A percentile compares a stretch with the other conserved stretches of the same genome.
phyloP scores from a whole-genome alignment of 2,888 invertebrate genomes.

The Theodoxus fluviatilis region DNA sequence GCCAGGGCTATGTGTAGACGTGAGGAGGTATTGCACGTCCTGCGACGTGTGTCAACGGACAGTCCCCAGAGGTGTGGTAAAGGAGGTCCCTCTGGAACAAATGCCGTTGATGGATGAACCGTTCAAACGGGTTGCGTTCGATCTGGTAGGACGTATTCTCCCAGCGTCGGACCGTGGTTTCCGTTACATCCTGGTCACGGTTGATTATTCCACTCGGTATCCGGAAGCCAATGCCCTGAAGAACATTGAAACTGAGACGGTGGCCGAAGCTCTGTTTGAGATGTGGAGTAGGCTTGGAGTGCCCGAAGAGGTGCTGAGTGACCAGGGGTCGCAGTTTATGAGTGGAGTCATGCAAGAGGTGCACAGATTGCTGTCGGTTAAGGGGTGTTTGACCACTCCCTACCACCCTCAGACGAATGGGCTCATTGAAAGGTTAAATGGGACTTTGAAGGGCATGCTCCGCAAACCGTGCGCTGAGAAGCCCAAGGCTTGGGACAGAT shows the following conservation, averaged over 20 bases:
- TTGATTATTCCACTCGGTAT: conserved; percentile 39
- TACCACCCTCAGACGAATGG: conserved; percentile 23
- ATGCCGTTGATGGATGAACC: conserved; percentile 8
- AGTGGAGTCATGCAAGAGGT: conserved; percentile 21
- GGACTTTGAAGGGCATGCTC: conserved; percentile 32
- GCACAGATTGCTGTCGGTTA: background rate
- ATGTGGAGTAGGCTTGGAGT: conserved; percentile 34
- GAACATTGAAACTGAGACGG: conserved; percentile 33
- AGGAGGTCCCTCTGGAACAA: background rate
- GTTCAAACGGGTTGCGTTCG: conserved; percentile 10
- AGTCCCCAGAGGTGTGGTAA: background rate
- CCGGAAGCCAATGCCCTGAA: conserved; percentile 36
- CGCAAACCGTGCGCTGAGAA: conserved; percentile 30
- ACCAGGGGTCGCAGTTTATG: conserved; percentile 12
- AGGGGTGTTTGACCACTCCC: background rate
- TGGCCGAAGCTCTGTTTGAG: conserved; percentile 25
- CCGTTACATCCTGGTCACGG: conserved; percentile 4
- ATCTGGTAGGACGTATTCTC: conserved; percentile 3
- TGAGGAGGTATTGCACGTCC: background rate
- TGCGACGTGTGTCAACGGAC: conserved; percentile 14
- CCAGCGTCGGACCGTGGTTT: background rate
- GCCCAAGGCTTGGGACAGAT: conserved; percentile 38
- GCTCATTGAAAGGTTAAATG: conserved; percentile 20
- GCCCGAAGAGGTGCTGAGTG: conserved; percentile 35
- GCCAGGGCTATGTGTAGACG: conserved; percentile 8